A percentile compares a stretch with the other conserved stretches of the same genome.
These are phyloP conservation scores for Troides aeacus DNA, from an alignment of 2,888 invertebrate genomes.

Conservation along the genomic window DNA sequence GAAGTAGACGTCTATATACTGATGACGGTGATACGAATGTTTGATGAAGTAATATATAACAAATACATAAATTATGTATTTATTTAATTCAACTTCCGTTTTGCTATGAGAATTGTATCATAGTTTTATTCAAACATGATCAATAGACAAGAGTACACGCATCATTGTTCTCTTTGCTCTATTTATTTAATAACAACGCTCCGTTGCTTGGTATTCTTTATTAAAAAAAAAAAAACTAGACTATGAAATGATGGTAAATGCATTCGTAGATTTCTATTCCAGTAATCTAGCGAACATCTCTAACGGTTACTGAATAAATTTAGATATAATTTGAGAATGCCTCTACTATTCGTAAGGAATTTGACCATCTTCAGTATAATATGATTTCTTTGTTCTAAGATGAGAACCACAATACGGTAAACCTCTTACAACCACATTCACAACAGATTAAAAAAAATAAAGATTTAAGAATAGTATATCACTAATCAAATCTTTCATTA, in stretches of 20 bases:
- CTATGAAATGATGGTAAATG: neutral
- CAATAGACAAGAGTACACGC: conserved; percentile 50
- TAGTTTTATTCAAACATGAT: conserved; percentile 1
- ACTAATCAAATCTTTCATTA: no score
- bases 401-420: no score
- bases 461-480: no score
- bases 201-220: conserved; percentile 44
- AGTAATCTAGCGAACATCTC: conserved; percentile 13
- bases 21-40: no score
- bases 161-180: conserved; percentile 72
- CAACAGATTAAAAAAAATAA: no score
- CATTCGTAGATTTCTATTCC: conserved; percentile 9
- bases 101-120: conserved; percentile 38
- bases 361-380: no score
- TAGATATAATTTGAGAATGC: neutral
- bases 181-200: conserved; percentile 53
- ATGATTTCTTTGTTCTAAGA: no score
- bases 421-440: no score
- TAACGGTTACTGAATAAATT: conserved; percentile 15
- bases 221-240: conserved; percentile 28
- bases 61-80: no score
- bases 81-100: no score
- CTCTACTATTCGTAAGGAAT: no score
- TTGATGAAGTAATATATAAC: no score
- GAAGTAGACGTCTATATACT: neutral